Evolutionary conservation across 2,888 invertebrate genomes (phyloP), one percentile per base, ranked within the genome.

Genomic region (Cephus nigrinus): DNA sequence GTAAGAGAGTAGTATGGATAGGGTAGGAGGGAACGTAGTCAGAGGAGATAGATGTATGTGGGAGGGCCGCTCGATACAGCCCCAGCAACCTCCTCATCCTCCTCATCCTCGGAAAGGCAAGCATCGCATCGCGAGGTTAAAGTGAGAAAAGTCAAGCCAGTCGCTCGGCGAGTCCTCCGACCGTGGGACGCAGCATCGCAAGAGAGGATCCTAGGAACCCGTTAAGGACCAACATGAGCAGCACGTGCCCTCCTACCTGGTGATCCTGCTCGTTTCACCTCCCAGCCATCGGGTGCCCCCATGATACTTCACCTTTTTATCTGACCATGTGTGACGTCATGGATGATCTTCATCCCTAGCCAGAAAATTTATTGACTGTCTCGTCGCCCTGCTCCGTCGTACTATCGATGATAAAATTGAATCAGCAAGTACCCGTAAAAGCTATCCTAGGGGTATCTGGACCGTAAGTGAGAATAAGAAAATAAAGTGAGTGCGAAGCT

Each of bases 41-140:
- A 87, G 90, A 88, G 89, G 90, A 91, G 91, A 91, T 91, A 91
- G 91, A 91, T 91, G 91, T 91, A 90, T 90, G 89, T 91, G 90
- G 90, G 91, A 91, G 90, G 91, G 90, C 90, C 91, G 91, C 91
- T 91, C 90, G 91, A 91, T 91, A 91, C 91, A 91, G 91, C 91
- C 88, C 91, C 91, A 91, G 91, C 91, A 89, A 74, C 78, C 78
- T 76, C 78, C 78, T 80, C 81, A 75, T 82, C 81, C 88, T 86
- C 82, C 77, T 77, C 55, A 76, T 78, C 78, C 78, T 81, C 78
- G 86, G 86, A 86, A 90, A 89, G 88, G 90, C 89, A 90, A 90
- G 90, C 91, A 90, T 90, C 90, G 90, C 89, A 90, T 90, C 90
- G 90, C 88, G 88, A 90, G 90, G 90, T 91, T 91, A 90, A 90